These are phyloP conservation scores for Dendrolimus punctatus DNA, from an alignment of 1,140 invertebrate species.

Conservation along the genomic window DNA sequence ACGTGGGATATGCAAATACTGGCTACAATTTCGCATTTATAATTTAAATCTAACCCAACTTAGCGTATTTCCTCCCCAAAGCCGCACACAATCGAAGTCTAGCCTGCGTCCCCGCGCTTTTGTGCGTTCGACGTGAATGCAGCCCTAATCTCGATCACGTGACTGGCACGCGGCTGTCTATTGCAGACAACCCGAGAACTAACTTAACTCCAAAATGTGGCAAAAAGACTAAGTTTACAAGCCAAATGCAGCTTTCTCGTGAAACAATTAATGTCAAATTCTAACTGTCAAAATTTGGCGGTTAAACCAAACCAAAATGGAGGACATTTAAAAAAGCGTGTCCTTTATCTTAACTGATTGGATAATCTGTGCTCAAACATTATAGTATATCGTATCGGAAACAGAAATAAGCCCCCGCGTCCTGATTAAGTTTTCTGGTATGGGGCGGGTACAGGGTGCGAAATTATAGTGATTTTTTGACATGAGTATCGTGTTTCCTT, in stretches of 20 bases:
- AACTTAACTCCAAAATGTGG: constrained; percentile 31
- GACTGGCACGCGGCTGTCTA: constrained; percentile 48
- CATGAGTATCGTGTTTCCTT: constrained; percentile 44
- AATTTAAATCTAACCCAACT: constrained; percentile 65
- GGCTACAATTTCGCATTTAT: constrained; percentile 53
- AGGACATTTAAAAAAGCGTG: constrained; percentile 51
- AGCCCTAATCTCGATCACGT: constrained; percentile 62
- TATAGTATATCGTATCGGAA: constrained; percentile 68
- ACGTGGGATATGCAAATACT: constrained; percentile 69
- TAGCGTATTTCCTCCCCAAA: constrained; percentile 60
- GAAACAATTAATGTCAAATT: constrained; percentile 23
- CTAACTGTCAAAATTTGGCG: constrained; percentile 33
- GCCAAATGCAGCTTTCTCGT: constrained; percentile 17
- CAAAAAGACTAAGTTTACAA: constrained; percentile 12
- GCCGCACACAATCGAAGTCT: constrained; percentile 59
- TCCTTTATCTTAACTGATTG: constrained; percentile 71
- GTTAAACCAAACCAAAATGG: constrained; percentile 24
- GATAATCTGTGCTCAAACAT: constrained; percentile 69
- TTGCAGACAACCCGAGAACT: constrained; percentile 47
- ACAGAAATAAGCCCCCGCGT: constrained; percentile 59
- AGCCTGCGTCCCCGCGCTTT: constrained; percentile 42
- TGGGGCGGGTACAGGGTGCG: constrained; percentile 32
- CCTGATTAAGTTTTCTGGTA: constrained; percentile 60
- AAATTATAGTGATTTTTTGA: constrained; percentile 69
- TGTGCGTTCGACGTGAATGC: constrained; percentile 63